Evolutionary conservation across 2,888 invertebrate genomes (phyloP), one percentile per base, ranked within the genome.

Genomic region (Lasioglossum vierecki): DNA sequence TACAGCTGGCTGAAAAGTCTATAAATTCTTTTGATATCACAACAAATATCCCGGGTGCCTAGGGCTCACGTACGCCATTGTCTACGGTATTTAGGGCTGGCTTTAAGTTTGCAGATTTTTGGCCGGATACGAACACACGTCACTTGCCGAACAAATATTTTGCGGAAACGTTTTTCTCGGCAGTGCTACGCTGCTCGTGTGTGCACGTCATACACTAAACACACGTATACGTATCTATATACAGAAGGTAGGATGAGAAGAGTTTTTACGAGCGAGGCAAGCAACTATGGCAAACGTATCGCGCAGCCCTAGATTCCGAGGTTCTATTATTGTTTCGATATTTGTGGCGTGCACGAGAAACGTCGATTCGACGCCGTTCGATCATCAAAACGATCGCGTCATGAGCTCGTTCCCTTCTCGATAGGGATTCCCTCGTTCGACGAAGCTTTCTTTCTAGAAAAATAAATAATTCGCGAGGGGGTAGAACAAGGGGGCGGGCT

Each of bases 301-400:
- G 49, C 41, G n/a, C 53, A 39, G 60, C 49, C 30, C 46, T 39
- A 30, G 49, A 22, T 44, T 60, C 53, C 53, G 39, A 4, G 63
- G 22, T 76, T 44, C 76, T 18, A 39, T 84, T 77, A 82, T 82
- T 82, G 77, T 82, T 77, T 73, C 68, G 66, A 70, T 82, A 82
- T 83, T 81, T 76, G 76, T 49, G 44, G 30, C 72, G 68, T 8
- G 76, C n/a, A 41, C 53, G 66, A 15, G 71, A 41, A 39, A 66
- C 79, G 72, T 75, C 77, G 70, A 77, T 83, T 75, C 53, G 30
- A 49, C 66, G n/a, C 9, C 35, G n/a, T 83, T 76, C 71, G 57
- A 63, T 76, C 44, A 44, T 76, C 44, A 44, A 26, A 72, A 76
- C 49, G 83, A 71, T 49, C 39, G 46, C 13, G 26, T 22, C 41